Percentiles rank a stretch among this genome's conserved stretches.
These are phyloP conservation scores for Autographa gamma DNA, from an alignment of 2,888 invertebrate species.

Conservation along the genomic window DNA sequence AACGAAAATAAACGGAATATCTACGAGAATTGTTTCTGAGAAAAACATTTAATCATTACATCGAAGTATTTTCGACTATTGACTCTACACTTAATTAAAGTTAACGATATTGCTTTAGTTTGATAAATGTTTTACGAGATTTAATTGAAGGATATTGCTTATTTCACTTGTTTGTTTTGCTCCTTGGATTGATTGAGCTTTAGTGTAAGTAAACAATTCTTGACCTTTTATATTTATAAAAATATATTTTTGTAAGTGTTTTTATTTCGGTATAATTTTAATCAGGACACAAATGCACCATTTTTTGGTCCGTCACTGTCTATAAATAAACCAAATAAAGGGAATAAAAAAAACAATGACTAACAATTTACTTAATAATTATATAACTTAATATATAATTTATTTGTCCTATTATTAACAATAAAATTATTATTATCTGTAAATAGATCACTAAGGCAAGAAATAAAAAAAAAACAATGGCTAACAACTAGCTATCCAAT, in stretches of 20 bases:
- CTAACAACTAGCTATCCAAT: background rate
- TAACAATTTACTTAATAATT: too few relatives aligned
- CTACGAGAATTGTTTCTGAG: background rate
- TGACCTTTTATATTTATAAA: background rate
- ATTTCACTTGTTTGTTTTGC: background rate
- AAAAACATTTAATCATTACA: constrained; percentile 20
- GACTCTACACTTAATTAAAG: constrained; percentile 17
- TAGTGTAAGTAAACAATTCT: background rate
- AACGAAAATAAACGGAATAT: constrained; percentile 38
- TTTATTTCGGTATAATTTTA: too few relatives aligned
- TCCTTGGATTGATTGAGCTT: background rate
- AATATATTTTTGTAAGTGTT: too few relatives aligned
- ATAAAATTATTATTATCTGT: too few relatives aligned
- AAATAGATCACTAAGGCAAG: too few relatives aligned
- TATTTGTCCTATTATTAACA: too few relatives aligned
- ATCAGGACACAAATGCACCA: too few relatives aligned
- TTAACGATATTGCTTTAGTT: constrained; percentile 9
- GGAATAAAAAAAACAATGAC: too few relatives aligned
- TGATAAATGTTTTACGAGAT: constrained; percentile 7
- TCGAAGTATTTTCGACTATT: constrained; percentile 20
- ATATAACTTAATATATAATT: too few relatives aligned
- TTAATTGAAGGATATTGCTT: background rate
- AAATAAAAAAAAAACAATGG: too few relatives aligned
- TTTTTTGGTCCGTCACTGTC: too few relatives aligned
- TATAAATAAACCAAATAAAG: too few relatives aligned